A percentile compares a stretch with the other conserved stretches of the same genome.
phyloP scores from a whole-genome alignment of 92 coral and sea anemone genomes.

The Actinostola sp. region DNA sequence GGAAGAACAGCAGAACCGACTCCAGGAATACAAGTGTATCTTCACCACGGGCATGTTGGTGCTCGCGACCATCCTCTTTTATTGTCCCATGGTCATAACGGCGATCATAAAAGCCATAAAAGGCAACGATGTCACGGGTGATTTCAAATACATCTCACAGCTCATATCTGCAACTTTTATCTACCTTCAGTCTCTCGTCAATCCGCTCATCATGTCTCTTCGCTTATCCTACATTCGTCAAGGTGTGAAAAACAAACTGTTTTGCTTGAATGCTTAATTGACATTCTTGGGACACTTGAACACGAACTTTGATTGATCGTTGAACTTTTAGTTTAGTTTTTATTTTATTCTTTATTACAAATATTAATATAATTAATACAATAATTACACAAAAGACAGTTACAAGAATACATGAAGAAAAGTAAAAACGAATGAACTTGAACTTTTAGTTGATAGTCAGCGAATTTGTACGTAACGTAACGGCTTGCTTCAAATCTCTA shows the following conservation, averaged over 20 bases:
- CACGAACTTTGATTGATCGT: no score
- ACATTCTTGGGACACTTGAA: no score
- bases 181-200: slow-evolving; percentile 12
- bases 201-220: slow-evolving; percentile 15
- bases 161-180: neutral
- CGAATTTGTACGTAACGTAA: no score
- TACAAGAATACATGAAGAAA: no score
- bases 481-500: no score
- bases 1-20: neutral
- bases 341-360: no score
- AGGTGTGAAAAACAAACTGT: slow-evolving; percentile 8
- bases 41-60: neutral
- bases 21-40: neutral
- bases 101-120: neutral
- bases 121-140: neutral
- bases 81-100: neutral
- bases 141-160: neutral
- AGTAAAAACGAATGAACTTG: no score
- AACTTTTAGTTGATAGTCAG: no score
- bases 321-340: no score
- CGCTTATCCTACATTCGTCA: slow-evolving; percentile 5
- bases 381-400: no score
- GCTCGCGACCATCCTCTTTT: neutral
- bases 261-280: no score
- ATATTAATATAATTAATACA: no score